These are phyloP conservation scores for Ectobius pallidus DNA, from an alignment of 2,888 invertebrate species.

Conservation along the genomic window DNA sequence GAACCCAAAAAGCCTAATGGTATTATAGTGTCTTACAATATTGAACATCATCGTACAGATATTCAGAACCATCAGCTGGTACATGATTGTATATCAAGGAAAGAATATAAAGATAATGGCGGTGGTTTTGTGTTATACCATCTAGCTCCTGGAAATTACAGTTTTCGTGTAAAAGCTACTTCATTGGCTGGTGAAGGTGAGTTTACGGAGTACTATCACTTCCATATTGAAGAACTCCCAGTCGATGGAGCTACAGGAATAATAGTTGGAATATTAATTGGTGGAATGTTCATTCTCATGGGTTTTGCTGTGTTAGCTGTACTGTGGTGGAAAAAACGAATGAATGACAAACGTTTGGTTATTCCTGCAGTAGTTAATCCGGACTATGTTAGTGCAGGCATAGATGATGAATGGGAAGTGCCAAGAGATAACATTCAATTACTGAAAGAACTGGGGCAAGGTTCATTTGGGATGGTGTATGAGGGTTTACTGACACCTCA, in stretches of 20 bases:
- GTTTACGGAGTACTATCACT: conserved; percentile 11
- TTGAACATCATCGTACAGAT: conserved; percentile 57
- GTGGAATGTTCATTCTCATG: background rate
- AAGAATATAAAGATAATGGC: conserved; percentile 44
- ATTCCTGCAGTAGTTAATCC: conserved; percentile 68
- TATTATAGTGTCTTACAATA: conserved; percentile 65
- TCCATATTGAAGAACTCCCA: conserved; percentile 15
- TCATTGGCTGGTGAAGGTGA: conserved; percentile 77
- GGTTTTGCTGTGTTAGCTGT: background rate
- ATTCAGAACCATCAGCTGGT: conserved; percentile 52
- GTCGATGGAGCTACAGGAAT: background rate
- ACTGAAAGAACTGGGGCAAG: conserved; percentile 66
- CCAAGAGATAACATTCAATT: conserved; percentile 63
- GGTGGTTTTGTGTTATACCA: conserved; percentile 44
- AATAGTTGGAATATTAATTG: background rate
- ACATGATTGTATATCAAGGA: conserved; percentile 59
- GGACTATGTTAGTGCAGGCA: conserved; percentile 61
- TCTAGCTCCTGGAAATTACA: conserved; percentile 80
- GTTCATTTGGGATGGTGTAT: conserved; percentile 77
- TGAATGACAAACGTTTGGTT: conserved; percentile 52
- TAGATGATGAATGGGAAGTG: conserved; percentile 55
- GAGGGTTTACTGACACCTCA: conserved; percentile 60
- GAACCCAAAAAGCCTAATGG: conserved; percentile 70
- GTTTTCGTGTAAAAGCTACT: conserved; percentile 74
- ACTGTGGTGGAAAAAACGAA: conserved; percentile 3